Evolutionary conservation across 2,888 invertebrate genomes (phyloP).

Genomic region (Dynastes hyllus): DNA sequence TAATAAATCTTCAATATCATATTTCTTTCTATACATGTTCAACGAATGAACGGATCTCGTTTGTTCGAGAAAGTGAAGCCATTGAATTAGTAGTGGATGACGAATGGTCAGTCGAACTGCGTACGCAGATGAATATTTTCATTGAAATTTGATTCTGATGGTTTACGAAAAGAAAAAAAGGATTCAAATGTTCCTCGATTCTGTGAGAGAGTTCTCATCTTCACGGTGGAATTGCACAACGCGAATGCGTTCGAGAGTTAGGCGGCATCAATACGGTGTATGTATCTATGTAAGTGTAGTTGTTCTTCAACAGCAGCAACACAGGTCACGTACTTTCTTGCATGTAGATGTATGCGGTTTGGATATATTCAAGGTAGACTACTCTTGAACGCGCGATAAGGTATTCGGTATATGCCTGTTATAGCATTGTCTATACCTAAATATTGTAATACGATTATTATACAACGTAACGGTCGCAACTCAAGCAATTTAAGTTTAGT

Average conservation of each 20-base stretch:
- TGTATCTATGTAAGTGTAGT: neutral
- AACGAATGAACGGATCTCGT: constrained; percentile 1
- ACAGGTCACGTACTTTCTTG: constrained; percentile 17
- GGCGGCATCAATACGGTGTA: neutral
- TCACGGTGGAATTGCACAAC: neutral
- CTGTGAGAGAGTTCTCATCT: constrained; percentile 3
- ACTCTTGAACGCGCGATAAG: neutral
- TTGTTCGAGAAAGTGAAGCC: constrained; percentile 11
- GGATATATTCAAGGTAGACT: constrained; percentile 28
- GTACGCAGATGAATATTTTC: neutral
- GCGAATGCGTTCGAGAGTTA: neutral
- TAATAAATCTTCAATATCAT: constrained; percentile 10
- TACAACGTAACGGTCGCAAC: no score
- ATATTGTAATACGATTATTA: neutral
- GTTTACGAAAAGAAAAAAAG: neutral
- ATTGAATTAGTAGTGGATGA: constrained; percentile 2
- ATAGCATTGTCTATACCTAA: neutral
- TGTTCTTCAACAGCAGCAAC: constrained; percentile 18
- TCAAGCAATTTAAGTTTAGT: no score
- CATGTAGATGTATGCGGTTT: neutral
- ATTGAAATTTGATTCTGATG: constrained; percentile 7
- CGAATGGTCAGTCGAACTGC: constrained; percentile 1
- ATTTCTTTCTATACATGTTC: constrained; percentile 1
- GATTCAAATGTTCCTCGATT: neutral
- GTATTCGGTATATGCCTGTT: neutral